Base-by-base conservation (phyloP, 2,888 invertebrate species). In the Camptogramma bilineatum region DNA sequence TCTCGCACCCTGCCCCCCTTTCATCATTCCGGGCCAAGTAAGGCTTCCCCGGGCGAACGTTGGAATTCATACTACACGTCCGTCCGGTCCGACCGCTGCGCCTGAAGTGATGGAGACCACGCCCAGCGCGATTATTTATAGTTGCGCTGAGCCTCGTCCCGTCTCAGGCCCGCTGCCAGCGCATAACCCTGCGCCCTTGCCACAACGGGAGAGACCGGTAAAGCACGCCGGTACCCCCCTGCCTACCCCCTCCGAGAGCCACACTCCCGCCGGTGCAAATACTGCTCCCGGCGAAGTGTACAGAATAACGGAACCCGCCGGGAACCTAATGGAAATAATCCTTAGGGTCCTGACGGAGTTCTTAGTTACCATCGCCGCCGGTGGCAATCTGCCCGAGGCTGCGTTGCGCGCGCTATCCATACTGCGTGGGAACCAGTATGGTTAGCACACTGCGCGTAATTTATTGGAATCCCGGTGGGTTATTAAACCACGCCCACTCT, bases 401-500 rank as follows among this genome's bases (percentile, higher is more conserved):
- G 44, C 44, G 17, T 8, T 28, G 46, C 55, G 55, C 0, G 55
- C 28, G n/a, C 13, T 55, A 4, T 7, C 39, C 16, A 2, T 18
- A 0, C n/a, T 57, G 4, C 18, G 17, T 5, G 8, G 42, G 9
- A 0, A 1, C 28, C 52, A 10, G 4, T 0, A 63, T 58, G 52
- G 18, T 9, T 58, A 63, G 50, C 2, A n/a, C 16, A 0, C 16
- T 31, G 0, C 31, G 64, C 1, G 10, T 64, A 3, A 16, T 64
- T 0, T 64, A 64, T 3, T 64, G 63, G 64, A 64, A 64, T 31
- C 16, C 54, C 42, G 64, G 64, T 21, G 63, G 64, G n/a, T n/a
- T 21, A 17, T 64, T 0, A 9, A 0, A 4, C 1, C 1, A 58
- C 28, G 7, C 24, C 18, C 28, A 18, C 0, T 5, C 53, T 4